Base-by-base conservation (phyloP, 2,113 vertebrate genomes). In the Lagopus leucura region DNA sequence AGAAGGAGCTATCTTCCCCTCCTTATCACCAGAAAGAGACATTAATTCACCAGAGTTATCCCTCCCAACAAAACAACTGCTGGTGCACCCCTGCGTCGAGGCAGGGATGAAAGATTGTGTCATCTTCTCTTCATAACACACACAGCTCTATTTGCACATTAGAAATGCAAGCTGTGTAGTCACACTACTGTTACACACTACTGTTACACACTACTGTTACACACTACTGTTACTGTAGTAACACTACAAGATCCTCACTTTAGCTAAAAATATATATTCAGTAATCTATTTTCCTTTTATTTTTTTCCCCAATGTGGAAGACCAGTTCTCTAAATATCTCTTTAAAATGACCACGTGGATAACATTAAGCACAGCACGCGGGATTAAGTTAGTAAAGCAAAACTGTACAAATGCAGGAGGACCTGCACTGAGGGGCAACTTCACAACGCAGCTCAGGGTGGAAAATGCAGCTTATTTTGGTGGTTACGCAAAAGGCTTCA, bases 381-480 rank as follows among this genome's bases (percentile, higher is more conserved):
- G 13, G 15, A 80, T 69, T 64, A 71, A 86, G 52, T 42, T 57
- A 55, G 13, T 21, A 74, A 55, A 67, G 43, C 43, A 86, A 64
- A 79, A 67, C 6, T 30, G 65, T 69, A 75, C 13, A 69, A 89
- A 42, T 12, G 10, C 30, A 80, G 38, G 15, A 89, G 83, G 32
- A 80, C 87, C 73, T 13, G 65, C 25, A 43, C 42, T 43, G 15
- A 43, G 43, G 40, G 86, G 12, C 58, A 80, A 38, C 34, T 58
- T 80, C 8, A 11, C 2, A 6, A 10, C 36, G 55, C 47, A 75
- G 85, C 81, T 88, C 50, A 86, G 69, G 42, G 67, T 83, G 69
- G 72, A 83, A 90, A 96, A 95, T 43, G 60, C 27, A 86, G 83
- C 38, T 81, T 78, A 36, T 86, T 92, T 83, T 75, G 82, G 91